Conservation (phyloP, 2,113 vertebrate genomes). For the Perccottus glenii region DNA sequence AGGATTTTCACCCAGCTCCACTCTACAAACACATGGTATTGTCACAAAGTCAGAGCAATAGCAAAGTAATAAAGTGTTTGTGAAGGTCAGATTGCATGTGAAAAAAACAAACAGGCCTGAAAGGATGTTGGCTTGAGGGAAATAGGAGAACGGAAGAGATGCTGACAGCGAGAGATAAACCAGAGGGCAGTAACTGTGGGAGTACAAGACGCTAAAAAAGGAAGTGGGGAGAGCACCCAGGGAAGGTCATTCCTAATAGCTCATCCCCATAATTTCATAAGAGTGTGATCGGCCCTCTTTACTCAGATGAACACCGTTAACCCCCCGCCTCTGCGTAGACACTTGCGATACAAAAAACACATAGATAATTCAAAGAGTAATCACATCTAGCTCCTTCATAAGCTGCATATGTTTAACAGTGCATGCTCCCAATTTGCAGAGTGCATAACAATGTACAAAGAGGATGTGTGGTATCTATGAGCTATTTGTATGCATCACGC, state of each 20-base stretch:
- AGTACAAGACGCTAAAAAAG: conserved; percentile 19
- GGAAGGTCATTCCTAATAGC: conserved; percentile 75
- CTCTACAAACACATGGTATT: conserved; percentile 11
- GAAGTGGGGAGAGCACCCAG: conserved; percentile 22
- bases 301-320: conserved; percentile 48
- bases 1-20: conserved; percentile 19
- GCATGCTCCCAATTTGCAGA: conserved; percentile 19
- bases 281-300: conserved; percentile 70
- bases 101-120: conserved; percentile 30
- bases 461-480: conserved; percentile 1
- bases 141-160: conserved; percentile 48
- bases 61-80: conserved; percentile 20
- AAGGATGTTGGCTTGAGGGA: conserved; percentile 27
- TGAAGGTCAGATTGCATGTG: conserved; percentile 60
- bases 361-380: conserved; percentile 7
- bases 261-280: conserved; percentile 76
- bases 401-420: conserved; percentile 15
- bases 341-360: conserved; percentile 9
- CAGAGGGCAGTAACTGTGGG: conserved; percentile 27
- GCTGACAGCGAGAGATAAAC: conserved; percentile 54
- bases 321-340: conserved; percentile 22
- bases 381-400: conserved; percentile 4
- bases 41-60: conserved; percentile 25
- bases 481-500: conserved; percentile 27
- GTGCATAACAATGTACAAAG: conserved; percentile 24